Conservation (phyloP, 37 sponge, comb jelly and placozoan species). For the Aphrocallistes beatrix region DNA sequence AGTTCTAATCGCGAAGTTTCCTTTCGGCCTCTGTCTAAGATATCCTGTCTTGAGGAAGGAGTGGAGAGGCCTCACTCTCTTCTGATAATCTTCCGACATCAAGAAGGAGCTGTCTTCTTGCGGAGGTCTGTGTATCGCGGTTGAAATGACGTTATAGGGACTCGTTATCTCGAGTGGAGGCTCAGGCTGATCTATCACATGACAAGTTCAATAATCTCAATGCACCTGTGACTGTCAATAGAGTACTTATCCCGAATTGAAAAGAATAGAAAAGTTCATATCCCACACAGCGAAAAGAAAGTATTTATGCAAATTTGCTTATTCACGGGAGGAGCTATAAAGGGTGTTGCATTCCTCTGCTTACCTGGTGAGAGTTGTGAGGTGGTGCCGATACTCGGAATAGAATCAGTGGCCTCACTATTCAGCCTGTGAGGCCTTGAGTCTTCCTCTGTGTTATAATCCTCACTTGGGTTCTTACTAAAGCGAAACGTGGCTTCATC, state of each 20-base stretch:
- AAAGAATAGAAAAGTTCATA: conserved; percentile 10
- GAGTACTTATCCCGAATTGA: background rate
- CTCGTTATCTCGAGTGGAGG: conserved; percentile 1
- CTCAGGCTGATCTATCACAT: background rate
- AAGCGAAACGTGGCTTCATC: no score
- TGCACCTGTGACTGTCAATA: no score
- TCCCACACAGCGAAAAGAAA: no score
- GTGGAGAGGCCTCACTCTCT: background rate
- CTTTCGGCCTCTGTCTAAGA: conserved; percentile 11
- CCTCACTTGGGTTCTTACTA: no score
- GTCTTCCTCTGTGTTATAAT: no score
- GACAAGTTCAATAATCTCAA: background rate
- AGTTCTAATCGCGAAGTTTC: background rate
- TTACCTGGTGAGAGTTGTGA: no score
- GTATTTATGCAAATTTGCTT: no score
- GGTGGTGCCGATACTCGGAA: no score
- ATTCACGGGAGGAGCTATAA: no score
- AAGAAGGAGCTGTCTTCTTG: background rate
- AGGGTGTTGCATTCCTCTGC: no score
- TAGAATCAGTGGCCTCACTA: no score
- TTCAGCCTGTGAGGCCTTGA: no score
- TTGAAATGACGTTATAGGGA: background rate
- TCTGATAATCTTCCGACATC: background rate
- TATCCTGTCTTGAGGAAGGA: conserved; percentile 14
- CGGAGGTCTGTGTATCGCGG: background rate